Conservation (phyloP, 2,113 vertebrate species). For the Asarcornis scutulata region DNA sequence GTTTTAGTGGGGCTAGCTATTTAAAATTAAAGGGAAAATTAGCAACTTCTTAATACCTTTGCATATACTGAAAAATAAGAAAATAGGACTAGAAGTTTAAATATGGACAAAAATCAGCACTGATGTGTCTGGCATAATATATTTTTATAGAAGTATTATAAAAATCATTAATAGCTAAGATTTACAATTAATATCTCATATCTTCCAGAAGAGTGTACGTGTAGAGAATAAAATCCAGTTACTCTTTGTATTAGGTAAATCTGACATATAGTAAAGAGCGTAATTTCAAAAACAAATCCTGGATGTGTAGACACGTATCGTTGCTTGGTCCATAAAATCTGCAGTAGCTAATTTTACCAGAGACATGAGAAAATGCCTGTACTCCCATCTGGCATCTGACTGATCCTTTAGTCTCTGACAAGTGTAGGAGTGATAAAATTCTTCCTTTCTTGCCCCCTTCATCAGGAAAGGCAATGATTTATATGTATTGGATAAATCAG, state of each 20-base stretch:
- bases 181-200: neutral
- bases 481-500: neutral
- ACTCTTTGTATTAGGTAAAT: neutral
- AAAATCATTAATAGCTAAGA: neutral
- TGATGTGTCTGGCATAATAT: neutral
- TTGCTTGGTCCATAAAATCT: neutral
- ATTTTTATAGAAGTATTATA: neutral
- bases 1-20: neutral
- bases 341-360: neutral
- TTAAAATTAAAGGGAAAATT: neutral
- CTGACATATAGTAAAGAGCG: neutral
- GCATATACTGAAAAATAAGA: neutral
- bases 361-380: neutral
- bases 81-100: neutral
- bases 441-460: neutral
- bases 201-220: neutral
- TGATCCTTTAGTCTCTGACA: neutral
- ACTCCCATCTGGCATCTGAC: neutral
- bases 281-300: conserved; percentile 6
- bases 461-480: neutral
- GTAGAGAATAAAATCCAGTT: neutral
- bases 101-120: neutral
- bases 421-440: neutral
- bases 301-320: neutral
- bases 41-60: neutral